phyloP scores from a whole-genome alignment of 2,888 invertebrate species.

The Lycaena phlaeas region DNA sequence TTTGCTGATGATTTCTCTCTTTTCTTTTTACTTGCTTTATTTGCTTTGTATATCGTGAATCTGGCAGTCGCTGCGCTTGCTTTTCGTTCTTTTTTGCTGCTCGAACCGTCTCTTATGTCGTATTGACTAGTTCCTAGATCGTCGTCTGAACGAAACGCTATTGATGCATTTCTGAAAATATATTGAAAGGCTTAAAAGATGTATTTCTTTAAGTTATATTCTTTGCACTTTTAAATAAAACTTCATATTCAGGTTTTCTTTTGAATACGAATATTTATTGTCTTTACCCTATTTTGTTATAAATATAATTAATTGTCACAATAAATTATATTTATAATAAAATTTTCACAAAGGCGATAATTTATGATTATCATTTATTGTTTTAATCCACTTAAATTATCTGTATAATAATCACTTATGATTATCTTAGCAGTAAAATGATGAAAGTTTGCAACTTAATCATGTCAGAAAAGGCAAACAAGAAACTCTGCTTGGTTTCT shows the following conservation, averaged over 20 bases:
- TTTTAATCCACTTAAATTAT: too few species aligned
- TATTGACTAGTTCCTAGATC: slow-evolving; percentile 51
- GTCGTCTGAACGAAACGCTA: slow-evolving; percentile 55
- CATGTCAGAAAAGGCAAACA: too few species aligned
- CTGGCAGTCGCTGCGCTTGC: slow-evolving; percentile 79
- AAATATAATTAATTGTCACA: too few species aligned
- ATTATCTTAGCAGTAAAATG: too few species aligned
- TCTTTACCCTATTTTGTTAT: too few species aligned
- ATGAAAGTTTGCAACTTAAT: too few species aligned
- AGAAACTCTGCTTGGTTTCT: too few species aligned
- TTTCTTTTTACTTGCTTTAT: slow-evolving; percentile 96
- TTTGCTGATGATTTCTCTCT: slow-evolving; percentile 94
- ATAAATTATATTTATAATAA: background rate
- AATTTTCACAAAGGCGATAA: too few species aligned
- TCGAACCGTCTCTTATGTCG: slow-evolving; percentile 53
- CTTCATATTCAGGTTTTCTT: too few species aligned
- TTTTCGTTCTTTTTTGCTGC: slow-evolving; percentile 81
- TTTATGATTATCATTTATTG: too few species aligned
- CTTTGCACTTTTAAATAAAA: background rate
- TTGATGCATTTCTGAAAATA: slow-evolving; percentile 73
- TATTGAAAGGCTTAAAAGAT: slow-evolving; percentile 1
- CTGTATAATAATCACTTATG: too few species aligned
- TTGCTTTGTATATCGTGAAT: slow-evolving; percentile 93
- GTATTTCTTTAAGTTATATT: background rate
- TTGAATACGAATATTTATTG: too few species aligned